These are phyloP conservation scores for Sisor rabdophorus DNA, from an alignment of 2,113 vertebrate species.

Conservation along the genomic window DNA sequence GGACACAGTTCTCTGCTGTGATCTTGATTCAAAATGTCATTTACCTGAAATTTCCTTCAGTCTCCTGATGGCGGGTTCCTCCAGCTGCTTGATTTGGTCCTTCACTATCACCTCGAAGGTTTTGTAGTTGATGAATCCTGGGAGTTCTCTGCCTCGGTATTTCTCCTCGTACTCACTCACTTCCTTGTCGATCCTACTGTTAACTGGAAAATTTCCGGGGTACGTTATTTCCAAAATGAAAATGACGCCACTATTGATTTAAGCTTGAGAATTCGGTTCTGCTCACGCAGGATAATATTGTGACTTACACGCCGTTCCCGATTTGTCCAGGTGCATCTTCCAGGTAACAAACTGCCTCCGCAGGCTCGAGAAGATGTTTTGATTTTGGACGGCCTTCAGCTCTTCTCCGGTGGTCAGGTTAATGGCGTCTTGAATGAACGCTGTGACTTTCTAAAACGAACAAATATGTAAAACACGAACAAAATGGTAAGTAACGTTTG, in stretches of 20 bases:
- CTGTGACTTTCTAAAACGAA: constrained; percentile 71
- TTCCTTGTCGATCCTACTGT: constrained; percentile 40
- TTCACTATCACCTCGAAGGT: constrained; percentile 78
- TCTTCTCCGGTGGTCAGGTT: constrained; percentile 72
- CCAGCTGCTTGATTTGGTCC: constrained; percentile 69
- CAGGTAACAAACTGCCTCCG: constrained; percentile 69
- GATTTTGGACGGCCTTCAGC: constrained; percentile 18
- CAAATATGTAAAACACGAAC: background rate
- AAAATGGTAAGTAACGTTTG: background rate
- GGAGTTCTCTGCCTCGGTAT: constrained; percentile 79
- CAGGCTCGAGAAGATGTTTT: constrained; percentile 70
- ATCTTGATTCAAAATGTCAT: constrained; percentile 9
- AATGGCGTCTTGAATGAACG: constrained; percentile 68
- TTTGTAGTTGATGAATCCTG: constrained; percentile 79
- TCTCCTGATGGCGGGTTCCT: constrained; percentile 72
- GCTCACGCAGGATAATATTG: no score
- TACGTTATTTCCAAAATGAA: background rate
- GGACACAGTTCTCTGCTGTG: background rate
- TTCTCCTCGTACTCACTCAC: constrained; percentile 62
- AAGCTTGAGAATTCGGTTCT: no score
- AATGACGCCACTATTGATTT: background rate
- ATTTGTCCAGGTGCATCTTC: constrained; percentile 33
- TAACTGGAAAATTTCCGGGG: constrained; percentile 59
- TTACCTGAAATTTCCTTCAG: constrained; percentile 63
- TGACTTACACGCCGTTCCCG: constrained; percentile 62